These are phyloP conservation scores for Ylistrum balloti DNA, from an alignment of 1,140 invertebrate genomes.

Conservation along the genomic window DNA sequence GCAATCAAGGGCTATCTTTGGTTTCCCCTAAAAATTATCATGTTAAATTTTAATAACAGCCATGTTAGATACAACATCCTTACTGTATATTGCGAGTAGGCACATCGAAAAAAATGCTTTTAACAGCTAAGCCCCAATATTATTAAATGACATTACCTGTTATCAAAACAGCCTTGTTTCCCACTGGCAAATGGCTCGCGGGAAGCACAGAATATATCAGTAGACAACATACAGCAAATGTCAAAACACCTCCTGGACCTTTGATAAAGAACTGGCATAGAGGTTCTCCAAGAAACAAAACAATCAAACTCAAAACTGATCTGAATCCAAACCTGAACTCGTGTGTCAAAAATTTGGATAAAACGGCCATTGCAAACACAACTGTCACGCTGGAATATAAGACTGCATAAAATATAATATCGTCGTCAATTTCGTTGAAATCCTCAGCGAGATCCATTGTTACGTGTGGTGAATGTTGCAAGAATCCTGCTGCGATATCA, in stretches of 20 bases:
- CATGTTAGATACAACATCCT: too few relatives aligned
- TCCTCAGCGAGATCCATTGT: slow-evolving; percentile 71
- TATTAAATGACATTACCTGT: slow-evolving; percentile 76
- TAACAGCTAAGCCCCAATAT: too few relatives aligned
- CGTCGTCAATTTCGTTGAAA: slow-evolving; percentile 75
- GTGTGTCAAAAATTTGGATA: slow-evolving; percentile 81
- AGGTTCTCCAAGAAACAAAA: slow-evolving; percentile 81
- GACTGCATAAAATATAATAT: slow-evolving; percentile 80
- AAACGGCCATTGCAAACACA: slow-evolving; percentile 80
- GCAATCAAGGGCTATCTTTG: too few relatives aligned
- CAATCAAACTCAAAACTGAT: slow-evolving; percentile 77
- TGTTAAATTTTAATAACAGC: too few relatives aligned
- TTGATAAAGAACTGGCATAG: slow-evolving; percentile 81
- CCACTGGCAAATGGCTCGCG: slow-evolving; percentile 77
- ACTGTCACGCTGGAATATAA: slow-evolving; percentile 80
- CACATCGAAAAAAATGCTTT: too few relatives aligned
- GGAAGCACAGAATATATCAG: slow-evolving; percentile 79
- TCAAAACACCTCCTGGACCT: slow-evolving; percentile 76
- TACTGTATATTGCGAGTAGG: too few relatives aligned
- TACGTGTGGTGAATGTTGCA: neutral
- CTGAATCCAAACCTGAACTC: slow-evolving; percentile 81
- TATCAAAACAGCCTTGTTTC: slow-evolving; percentile 78
- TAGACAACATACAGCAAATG: slow-evolving; percentile 78
- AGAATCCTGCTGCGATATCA: slow-evolving; percentile 32
- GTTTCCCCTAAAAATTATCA: too few relatives aligned